These are phyloP conservation scores for Augochlora pura DNA, from an alignment of 1,140 invertebrate genomes.

Conservation along the genomic window DNA sequence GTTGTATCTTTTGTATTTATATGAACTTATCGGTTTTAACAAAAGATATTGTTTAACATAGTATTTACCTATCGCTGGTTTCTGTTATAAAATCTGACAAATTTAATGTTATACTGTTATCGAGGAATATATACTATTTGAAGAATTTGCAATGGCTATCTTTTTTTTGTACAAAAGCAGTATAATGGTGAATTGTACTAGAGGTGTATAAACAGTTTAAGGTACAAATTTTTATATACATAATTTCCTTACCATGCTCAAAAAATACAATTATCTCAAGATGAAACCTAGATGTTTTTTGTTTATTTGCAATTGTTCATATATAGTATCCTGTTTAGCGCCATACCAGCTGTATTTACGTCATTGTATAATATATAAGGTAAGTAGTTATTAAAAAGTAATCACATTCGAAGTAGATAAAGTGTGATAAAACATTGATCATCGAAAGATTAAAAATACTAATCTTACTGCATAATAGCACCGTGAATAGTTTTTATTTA, in stretches of 20 bases:
- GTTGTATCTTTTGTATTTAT: background rate
- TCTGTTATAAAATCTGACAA: constrained; percentile 1
- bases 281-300: background rate
- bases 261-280: constrained; percentile 31
- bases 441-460: constrained; percentile 9
- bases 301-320: background rate
- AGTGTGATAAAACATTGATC: background rate
- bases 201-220: constrained; percentile 22
- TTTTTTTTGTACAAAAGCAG: constrained; percentile 20
- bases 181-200: constrained; percentile 14
- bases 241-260: background rate
- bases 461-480: constrained; percentile 5
- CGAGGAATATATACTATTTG: background rate
- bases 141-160: constrained; percentile 1
- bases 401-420: background rate
- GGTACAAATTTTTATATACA: constrained; percentile 28
- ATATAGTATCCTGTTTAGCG: constrained; percentile 17
- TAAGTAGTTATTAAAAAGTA: constrained; percentile 10
- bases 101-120: background rate
- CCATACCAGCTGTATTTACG: constrained; percentile 10
- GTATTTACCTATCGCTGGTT: background rate
- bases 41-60: background rate
- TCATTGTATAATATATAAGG: background rate
- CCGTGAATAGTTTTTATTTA: background rate
- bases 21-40: constrained; percentile 3